Percentiles rank a stretch among this genome's conserved stretches.
These are phyloP conservation scores for Ammodytes dubius DNA, from an alignment of 2,113 vertebrate genomes.

Conservation along the genomic window DNA sequence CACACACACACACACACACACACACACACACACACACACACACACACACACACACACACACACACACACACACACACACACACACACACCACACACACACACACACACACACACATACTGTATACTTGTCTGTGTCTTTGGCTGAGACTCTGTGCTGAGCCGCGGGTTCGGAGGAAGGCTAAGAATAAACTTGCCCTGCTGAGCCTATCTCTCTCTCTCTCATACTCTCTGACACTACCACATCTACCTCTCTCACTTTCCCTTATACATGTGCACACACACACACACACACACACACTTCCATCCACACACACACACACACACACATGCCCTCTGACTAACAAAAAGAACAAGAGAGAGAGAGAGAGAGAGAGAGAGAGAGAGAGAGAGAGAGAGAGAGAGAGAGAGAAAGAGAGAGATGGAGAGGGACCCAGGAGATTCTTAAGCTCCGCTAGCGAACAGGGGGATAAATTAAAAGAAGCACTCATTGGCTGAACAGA, in stretches of 20 bases:
- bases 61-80: no score
- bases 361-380: constrained; percentile 11
- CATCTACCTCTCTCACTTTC: neutral
- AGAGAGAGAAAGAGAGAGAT: constrained; percentile 11
- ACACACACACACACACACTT: constrained; percentile 20
- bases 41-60: no score
- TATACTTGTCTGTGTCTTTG: constrained; percentile 34
- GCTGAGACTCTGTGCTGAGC: constrained; percentile 45
- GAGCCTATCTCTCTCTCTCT: constrained; percentile 18
- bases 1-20: constrained; percentile 3
- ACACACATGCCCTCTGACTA: constrained; percentile 29
- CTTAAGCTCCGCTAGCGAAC: neutral
- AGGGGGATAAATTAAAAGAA: constrained; percentile 18
- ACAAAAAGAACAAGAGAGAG: constrained; percentile 15
- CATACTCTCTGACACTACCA: constrained; percentile 14
- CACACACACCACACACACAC: neutral
- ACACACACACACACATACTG: constrained; percentile 7
- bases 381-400: constrained; percentile 2
- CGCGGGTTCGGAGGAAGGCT: constrained; percentile 66
- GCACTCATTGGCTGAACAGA: constrained; percentile 9
- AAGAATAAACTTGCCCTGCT: constrained; percentile 70
- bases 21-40: no score
- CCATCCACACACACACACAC: constrained; percentile 1
- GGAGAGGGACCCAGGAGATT: neutral
- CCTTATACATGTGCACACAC: neutral